Evolutionary conservation across 2,888 invertebrate species (phyloP).

Genomic region (Drosophila imparisetae): DNA sequence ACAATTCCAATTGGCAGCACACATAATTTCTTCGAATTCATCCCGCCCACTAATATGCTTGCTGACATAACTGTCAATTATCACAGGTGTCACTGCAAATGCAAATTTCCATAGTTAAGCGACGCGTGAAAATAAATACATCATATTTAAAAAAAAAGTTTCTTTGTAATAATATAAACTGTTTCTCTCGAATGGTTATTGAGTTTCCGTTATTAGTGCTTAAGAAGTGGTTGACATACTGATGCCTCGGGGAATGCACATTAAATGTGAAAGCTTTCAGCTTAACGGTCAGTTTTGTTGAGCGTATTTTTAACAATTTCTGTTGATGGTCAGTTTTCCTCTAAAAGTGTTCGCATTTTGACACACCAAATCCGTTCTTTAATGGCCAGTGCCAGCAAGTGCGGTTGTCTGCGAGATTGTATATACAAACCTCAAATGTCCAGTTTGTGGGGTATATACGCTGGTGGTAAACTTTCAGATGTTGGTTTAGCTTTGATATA

Average conservation of each 20-base stretch:
- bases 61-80: conserved; percentile 1
- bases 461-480: neutral
- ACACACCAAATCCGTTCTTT: neutral
- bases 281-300: conserved; percentile 42
- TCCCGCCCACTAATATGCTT: neutral
- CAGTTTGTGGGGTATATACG: neutral
- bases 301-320: neutral
- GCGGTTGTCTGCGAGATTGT: neutral
- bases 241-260: conserved; percentile 1
- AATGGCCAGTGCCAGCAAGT: conserved; percentile 1
- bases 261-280: conserved; percentile 58
- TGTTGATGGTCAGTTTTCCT: neutral
- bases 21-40: conserved; percentile 22
- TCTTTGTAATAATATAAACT: neutral
- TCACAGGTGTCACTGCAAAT: conserved; percentile 8
- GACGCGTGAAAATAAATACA: conserved; percentile 11
- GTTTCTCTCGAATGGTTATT: conserved; percentile 19
- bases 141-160: conserved; percentile 1
- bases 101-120: neutral
- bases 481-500: neutral
- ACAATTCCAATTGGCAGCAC: conserved; percentile 9
- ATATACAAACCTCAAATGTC: neutral
- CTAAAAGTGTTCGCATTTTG: conserved; percentile 11
- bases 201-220: neutral
- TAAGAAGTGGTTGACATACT: conserved; percentile 7